Evolutionary conservation across 2,888 invertebrate genomes (phyloP).

Genomic region (Abrostola triplasia): DNA sequence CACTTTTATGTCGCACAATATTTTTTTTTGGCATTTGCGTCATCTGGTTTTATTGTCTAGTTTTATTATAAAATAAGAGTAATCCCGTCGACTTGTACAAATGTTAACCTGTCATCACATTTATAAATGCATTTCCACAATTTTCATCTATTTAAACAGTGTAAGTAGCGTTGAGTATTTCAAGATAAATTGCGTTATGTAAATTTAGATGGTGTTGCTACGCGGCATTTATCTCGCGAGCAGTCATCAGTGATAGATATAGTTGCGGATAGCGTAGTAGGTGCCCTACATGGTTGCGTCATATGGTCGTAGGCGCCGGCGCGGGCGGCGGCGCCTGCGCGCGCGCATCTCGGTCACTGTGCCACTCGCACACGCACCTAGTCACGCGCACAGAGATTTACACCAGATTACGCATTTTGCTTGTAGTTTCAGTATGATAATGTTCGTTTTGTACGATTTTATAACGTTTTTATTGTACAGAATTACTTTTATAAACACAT

Average conservation of each 20-base stretch:
- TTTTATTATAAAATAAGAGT: slow-evolving; percentile 3
- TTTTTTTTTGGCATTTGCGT: slow-evolving; percentile 27
- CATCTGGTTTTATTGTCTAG: slow-evolving; percentile 13
- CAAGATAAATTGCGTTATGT: slow-evolving; percentile 37
- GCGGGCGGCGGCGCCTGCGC: slow-evolving; percentile 59
- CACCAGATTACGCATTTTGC: slow-evolving; percentile 50
- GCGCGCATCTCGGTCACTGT: slow-evolving; percentile 77
- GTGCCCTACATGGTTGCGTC: slow-evolving; percentile 62
- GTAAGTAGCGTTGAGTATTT: slow-evolving; percentile 16
- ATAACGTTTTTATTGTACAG: slow-evolving; percentile 38
- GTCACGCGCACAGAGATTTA: slow-evolving; percentile 64
- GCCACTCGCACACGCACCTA: slow-evolving; percentile 69
- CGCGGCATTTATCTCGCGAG: slow-evolving; percentile 37
- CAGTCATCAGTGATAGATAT: slow-evolving; percentile 42
- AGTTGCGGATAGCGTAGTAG: slow-evolving; percentile 55
- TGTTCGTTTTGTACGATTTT: slow-evolving; percentile 23
- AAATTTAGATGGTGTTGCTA: slow-evolving; percentile 48
- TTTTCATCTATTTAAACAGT: slow-evolving; percentile 25
- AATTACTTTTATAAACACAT: slow-evolving; percentile 40
- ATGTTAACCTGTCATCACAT: slow-evolving; percentile 40
- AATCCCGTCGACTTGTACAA: slow-evolving; percentile 1
- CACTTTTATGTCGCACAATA: slow-evolving; percentile 14
- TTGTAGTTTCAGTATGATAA: slow-evolving; percentile 30
- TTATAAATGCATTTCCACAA: slow-evolving; percentile 39
- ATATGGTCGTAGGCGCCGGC: slow-evolving; percentile 61